Evolutionary conservation across 2,113 vertebrate genomes (phyloP), one percentile per base, ranked within the genome.

Genomic region (Oophaga pumilio): DNA sequence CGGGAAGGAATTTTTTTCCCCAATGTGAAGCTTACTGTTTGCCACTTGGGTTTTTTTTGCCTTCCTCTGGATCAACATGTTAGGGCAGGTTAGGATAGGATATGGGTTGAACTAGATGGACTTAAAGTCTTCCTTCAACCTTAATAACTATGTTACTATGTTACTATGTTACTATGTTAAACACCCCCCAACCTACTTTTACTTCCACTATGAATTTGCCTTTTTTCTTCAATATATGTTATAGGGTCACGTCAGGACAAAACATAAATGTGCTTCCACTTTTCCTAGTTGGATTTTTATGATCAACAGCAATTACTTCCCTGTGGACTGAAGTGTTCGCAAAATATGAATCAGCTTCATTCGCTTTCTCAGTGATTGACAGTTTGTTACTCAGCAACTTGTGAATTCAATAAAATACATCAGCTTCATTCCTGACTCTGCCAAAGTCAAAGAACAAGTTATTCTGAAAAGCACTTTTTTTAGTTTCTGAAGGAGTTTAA

Each of bases 331-430:
- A 82, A 43, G 49, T 24, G 60, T 13, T 52, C 50, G 6, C 12
- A 15, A 52, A 82, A 68, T 62, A 7, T 59, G 28, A 59, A 10
- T 28, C 15, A 10, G 26, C 52, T 59, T 62, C 57, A 22, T 24
- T n/a, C 50, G 62, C 33, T 26, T 7, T 82, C 49, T 24, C 11
- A 26, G 11, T 49, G 33, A 68, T 68, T 62, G 80, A 82, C 28
- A 82, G 33, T 14, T 20, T 22, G 80, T 82, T 82, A 43, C 80
- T 52, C 68, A n/a, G 80, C 80, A 82, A 82, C 62, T 64, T 50
- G 1, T 33, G 33, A 57, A 59, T 26, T 59, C 77, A 33, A 80
- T 80, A 26, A 80, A 80, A 17, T 80, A 59, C 18, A 26, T 56
- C 20, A 26, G 33, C 24, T 60, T 6, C 15, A 80, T 60, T 59